Base-by-base conservation (phyloP, 2,888 invertebrate genomes). In the Mythimna lalbum region DNA sequence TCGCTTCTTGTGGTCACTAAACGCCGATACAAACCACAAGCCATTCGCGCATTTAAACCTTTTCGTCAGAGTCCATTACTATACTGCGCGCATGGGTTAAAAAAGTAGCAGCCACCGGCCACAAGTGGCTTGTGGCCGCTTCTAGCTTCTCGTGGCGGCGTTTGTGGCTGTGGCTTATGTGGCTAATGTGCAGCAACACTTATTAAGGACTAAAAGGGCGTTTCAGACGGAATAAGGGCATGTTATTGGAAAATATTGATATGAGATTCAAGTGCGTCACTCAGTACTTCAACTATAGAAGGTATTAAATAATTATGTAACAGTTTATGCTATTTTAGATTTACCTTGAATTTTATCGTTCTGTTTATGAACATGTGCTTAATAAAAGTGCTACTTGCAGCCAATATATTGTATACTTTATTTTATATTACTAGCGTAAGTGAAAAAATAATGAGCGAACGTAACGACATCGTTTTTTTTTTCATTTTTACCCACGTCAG, bases 291-390 rank as follows among this genome's bases (percentile, higher is more conserved):
- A 36, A 17, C 23, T 50, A 4, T 61, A 59, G 43, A 21, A 56
- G 12, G 27, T 17, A 23, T 1, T n/a, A n/a, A n/a, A n/a, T n/a
- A n/a, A n/a, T 0, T 36, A 50, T 1, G 6, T 50, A 39, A 52
- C 31, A 50, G 63, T 64, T 39, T 63, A 57, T 33, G n/a, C 39
- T 50, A 27, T 23, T 17, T n/a, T 47, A 27, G 55, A 47, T 56
- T 73, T 43, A 73, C 71, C 73, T 73, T 73, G 73, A n/a, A 7
- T 57, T 64, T 72, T 72, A 64, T 73, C 17, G 73, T 57, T 50
- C 64, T 14, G 31, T 63, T 63, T 63, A 49, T n/a, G 49, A 64
- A 33, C 73, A 71, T 72, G 63, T 63, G 64, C 39, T 64, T 19
- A 49, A 72, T 72, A 72, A 63, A 71, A 63, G 3, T 49, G 21